These are phyloP conservation scores for Thumatha senex DNA, from an alignment of 2,888 invertebrate species.

Conservation along the genomic window DNA sequence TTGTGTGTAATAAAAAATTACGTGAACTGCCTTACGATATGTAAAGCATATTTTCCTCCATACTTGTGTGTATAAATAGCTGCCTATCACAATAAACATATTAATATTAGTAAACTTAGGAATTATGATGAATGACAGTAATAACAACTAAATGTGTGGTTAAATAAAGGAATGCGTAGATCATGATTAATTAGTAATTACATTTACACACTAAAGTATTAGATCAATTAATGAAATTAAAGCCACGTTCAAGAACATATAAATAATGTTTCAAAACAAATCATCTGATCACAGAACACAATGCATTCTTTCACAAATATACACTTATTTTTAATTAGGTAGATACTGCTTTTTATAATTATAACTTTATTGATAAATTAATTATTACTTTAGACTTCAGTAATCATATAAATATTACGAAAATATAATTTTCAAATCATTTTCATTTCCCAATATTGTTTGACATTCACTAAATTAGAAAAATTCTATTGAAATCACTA, in stretches of 20 bases:
- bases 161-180: neutral
- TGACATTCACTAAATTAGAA: constrained; percentile 43
- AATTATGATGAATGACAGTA: neutral
- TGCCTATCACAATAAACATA: constrained; percentile 37
- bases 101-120: constrained; percentile 9
- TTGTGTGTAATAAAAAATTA: neutral
- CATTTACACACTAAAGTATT: neutral
- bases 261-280: constrained; percentile 23
- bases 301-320: constrained; percentile 24
- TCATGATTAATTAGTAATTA: neutral
- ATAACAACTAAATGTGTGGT: neutral
- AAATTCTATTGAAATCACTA: constrained; percentile 37
- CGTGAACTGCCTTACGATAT: neutral
- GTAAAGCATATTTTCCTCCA: no score
- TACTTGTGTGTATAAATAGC: constrained; percentile 15
- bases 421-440: constrained; percentile 70
- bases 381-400: constrained; percentile 40
- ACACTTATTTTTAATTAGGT: constrained; percentile 22
- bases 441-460: constrained; percentile 68
- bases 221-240: constrained; percentile 46
- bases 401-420: constrained; percentile 64
- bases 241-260: constrained; percentile 55
- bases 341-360: constrained; percentile 36
- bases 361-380: constrained; percentile 46
- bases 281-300: constrained; percentile 12